Base-by-base conservation (phyloP, 2,113 vertebrate genomes). In the Carlito syrichta region DNA sequence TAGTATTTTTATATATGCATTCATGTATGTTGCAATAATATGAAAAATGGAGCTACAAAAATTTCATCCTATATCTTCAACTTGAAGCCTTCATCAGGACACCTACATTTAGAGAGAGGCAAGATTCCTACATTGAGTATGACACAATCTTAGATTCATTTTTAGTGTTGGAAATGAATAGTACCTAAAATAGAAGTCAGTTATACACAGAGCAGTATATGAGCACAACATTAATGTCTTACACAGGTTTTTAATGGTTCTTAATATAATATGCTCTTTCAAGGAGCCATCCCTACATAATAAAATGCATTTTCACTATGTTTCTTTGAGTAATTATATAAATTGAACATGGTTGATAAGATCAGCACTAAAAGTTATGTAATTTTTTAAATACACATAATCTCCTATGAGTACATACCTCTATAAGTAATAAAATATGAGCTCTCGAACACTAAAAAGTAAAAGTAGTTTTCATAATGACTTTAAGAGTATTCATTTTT, bases 341-440 rank as follows among this genome's bases (percentile, higher is more conserved):
- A 97, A 91, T 25, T 96, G n/a, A 56, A 78, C 13, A 73, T 68
- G 11, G 38, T 38, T 96, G 79, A 86, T 89, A 86, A 93, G 92
- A 96, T 88, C 45, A 96, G 50, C 30, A 87, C 63, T 76, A 89
- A 93, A 86, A 66, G 6, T 85, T 68, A 76, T 68, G 6, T 74
- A 52, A 94, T 62, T 92, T 92, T 92, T 88, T 62, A 25, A 25
- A 84, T 38, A 74, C 14, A 90, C 9, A 88, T 8, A 73, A 91
- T 45, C n/a, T 30, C 92, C 74, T 79, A 0, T 86, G 79, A 89
- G 27, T 35, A 86, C 12, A 69, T 3, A 60, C 9, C 19, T 62
- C 32, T 79, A 10, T 38, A 94, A 58, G 20, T 58, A 11, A 68
- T 82, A 88, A 92, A 96, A 54, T 71, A 91, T 11, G 79, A 76